Percentiles rank a stretch among this genome's conserved stretches.
These are phyloP conservation scores for Molanna angustata DNA, from an alignment of 2,888 invertebrate species.

Conservation along the genomic window DNA sequence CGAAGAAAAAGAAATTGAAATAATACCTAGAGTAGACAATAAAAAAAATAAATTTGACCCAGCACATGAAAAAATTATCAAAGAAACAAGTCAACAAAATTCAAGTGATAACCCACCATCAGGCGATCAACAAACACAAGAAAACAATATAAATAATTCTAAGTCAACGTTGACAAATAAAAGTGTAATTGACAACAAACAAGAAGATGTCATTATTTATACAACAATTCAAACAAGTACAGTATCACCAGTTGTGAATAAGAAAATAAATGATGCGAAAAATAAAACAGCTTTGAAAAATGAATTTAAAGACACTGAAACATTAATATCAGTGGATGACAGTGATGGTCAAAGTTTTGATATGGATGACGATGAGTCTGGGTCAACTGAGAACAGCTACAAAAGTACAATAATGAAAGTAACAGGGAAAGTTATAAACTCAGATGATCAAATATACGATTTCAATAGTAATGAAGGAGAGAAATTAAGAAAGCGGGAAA, in stretches of 20 bases:
- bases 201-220: conserved; percentile 27
- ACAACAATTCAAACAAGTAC: conserved; percentile 19
- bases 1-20: conserved; percentile 27
- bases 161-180: no score
- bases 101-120: background rate
- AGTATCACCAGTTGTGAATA: conserved; percentile 30
- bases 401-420: conserved; percentile 31
- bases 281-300: conserved; percentile 8
- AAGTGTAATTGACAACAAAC: background rate
- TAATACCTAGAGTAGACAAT: conserved; percentile 30
- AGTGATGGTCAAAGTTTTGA: background rate
- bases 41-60: conserved; percentile 21
- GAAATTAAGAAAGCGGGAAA: conserved; percentile 37
- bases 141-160: background rate
- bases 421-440: conserved; percentile 14
- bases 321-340: conserved; percentile 13
- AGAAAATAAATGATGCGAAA: conserved; percentile 22
- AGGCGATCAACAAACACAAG: background rate
- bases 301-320: conserved; percentile 2
- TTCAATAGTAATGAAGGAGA: conserved; percentile 37
- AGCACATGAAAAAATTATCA: conserved; percentile 20
- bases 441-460: conserved; percentile 15
- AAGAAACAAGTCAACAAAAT: conserved; percentile 1
- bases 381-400: conserved; percentile 15
- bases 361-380: background rate